phyloP scores from a whole-genome alignment of 2,797 vertebrate species.

The Tarsius wallacei region DNA sequence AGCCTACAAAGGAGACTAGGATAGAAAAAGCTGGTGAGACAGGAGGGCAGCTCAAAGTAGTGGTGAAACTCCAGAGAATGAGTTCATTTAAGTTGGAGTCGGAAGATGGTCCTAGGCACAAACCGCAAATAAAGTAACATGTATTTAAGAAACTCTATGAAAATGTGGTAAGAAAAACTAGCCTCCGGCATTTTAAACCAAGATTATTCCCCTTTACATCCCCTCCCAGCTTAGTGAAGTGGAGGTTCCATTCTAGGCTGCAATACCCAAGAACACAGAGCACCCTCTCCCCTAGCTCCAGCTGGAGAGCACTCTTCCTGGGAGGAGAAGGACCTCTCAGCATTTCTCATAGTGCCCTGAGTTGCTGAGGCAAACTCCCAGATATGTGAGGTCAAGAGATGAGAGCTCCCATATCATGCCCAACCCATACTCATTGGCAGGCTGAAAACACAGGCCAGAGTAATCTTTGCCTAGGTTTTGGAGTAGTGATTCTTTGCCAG shows the following conservation, averaged over 20 bases:
- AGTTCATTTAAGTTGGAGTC: not conserved
- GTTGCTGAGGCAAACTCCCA: not conserved
- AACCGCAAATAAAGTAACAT: not conserved
- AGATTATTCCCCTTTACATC: not conserved
- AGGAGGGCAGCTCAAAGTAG: not conserved
- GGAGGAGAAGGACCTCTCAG: not conserved
- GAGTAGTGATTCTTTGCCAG: not conserved
- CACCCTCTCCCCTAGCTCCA: not conserved
- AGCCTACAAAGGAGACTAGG: not conserved
- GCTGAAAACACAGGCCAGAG: not conserved
- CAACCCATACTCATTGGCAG: not conserved
- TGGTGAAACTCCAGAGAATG: not conserved
- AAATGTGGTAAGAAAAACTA: not conserved
- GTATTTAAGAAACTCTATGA: not conserved
- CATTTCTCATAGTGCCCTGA: not conserved
- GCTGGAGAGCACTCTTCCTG: not conserved
- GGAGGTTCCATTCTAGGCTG: not conserved
- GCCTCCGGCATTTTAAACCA: not conserved
- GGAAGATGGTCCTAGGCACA: not conserved
- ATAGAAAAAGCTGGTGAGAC: not conserved
- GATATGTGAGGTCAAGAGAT: not conserved
- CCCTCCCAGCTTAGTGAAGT: not conserved
- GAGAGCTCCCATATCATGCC: not conserved
- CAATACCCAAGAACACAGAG: not conserved
- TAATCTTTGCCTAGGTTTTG: not conserved